A percentile compares a stretch with the other conserved stretches of the same genome.
Conservation (phyloP, 2,113 vertebrate species). For the Geothlypis trichas region DNA sequence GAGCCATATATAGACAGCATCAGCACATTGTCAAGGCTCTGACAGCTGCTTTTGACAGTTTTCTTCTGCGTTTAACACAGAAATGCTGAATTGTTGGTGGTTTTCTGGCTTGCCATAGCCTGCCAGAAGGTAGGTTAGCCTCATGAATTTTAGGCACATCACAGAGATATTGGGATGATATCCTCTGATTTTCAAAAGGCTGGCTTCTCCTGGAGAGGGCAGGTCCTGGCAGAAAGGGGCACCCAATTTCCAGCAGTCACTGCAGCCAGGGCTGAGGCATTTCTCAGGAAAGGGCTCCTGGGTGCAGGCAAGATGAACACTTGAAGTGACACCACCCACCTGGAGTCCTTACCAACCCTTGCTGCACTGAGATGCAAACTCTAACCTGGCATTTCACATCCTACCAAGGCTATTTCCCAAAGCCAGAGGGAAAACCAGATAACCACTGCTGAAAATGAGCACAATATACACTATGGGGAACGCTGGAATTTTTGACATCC, state of each 20-base stretch:
- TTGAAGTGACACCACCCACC: background rate
- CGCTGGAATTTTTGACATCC: background rate
- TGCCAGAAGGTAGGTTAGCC: background rate
- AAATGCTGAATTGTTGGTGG: background rate
- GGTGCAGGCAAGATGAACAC: accelerated
- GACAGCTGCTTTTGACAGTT: background rate
- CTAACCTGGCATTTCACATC: background rate
- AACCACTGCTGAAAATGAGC: background rate
- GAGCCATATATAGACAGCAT: background rate
- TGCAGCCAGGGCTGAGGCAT: background rate
- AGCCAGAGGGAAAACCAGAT: background rate
- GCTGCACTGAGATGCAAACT: background rate
- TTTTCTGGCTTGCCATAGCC: background rate
- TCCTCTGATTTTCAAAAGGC: accelerated
- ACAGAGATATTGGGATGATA: background rate
- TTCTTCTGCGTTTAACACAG: background rate
- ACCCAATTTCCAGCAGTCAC: background rate
- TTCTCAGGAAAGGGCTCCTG: background rate
- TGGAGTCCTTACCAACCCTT: background rate
- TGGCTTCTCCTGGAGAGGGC: background rate
- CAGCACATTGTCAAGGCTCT: background rate
- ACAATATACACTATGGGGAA: background rate
- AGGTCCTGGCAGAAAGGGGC: background rate
- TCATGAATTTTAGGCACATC: background rate
- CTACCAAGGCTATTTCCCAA: background rate